Conservation (phyloP, 2,888 invertebrate species). For the Orthosia gracilis region DNA sequence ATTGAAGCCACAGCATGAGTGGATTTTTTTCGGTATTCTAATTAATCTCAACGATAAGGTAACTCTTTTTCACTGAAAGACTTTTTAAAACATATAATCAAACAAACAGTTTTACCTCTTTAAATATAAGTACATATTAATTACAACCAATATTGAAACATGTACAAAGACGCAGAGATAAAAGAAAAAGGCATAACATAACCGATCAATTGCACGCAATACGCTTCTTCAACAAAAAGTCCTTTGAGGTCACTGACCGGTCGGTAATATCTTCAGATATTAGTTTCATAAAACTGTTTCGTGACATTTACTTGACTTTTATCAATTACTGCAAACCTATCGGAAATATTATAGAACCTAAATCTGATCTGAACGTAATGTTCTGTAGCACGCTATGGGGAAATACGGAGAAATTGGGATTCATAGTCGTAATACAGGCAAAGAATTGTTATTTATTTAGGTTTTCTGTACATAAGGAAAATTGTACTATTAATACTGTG, state of each 20-base stretch:
- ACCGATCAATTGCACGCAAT: conserved; percentile 28
- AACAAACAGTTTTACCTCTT: too few relatives aligned
- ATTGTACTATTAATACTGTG: too few relatives aligned
- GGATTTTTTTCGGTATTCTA: too few relatives aligned
- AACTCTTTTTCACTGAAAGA: too few relatives aligned
- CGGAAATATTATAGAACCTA: conserved; percentile 12
- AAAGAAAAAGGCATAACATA: conserved; percentile 10
- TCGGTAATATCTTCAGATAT: conserved; percentile 2
- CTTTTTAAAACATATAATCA: too few relatives aligned
- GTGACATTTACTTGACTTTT: conserved; percentile 27
- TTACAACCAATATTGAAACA: background rate
- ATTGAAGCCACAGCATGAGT: too few relatives aligned
- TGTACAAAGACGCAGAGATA: background rate
- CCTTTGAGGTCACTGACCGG: conserved; percentile 19
- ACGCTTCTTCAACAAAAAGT: background rate
- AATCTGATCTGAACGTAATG: conserved; percentile 15
- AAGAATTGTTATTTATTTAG: conserved; percentile 26
- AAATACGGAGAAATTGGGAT: conserved; percentile 3
- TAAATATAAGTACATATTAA: too few relatives aligned
- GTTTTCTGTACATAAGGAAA: conserved; percentile 8
- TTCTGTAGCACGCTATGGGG: conserved; percentile 21
- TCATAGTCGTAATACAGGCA: background rate
- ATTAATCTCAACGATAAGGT: too few relatives aligned
- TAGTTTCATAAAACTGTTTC: conserved; percentile 5
- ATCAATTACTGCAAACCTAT: conserved; percentile 32